Evolutionary conservation across 2,888 invertebrate species (phyloP).

Genomic region (Macaria liturata): DNA sequence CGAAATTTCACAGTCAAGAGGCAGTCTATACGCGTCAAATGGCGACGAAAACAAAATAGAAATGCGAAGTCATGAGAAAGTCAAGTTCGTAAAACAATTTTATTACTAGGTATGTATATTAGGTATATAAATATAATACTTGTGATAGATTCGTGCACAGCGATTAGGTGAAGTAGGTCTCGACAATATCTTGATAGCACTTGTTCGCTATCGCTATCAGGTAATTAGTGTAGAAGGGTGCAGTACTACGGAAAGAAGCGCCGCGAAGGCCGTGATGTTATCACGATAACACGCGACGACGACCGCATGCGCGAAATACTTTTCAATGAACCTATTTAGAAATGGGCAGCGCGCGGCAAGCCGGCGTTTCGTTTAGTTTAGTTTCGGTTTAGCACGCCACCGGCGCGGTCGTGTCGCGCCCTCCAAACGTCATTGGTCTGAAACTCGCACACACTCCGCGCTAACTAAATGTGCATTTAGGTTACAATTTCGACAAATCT

Average conservation of each 20-base stretch:
- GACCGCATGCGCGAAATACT: conserved; percentile 59
- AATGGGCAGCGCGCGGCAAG: conserved; percentile 52
- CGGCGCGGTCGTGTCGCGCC: conserved; percentile 59
- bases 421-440: conserved; percentile 60
- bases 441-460: conserved; percentile 63
- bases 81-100: no score
- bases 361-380: conserved; percentile 44
- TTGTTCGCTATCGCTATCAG: conserved; percentile 9
- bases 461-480: conserved; percentile 66
- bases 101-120: no score
- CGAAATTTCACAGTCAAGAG: no score
- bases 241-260: conserved; percentile 24
- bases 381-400: conserved; percentile 65
- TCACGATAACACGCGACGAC: conserved; percentile 25
- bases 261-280: conserved; percentile 30
- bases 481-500: conserved; percentile 51
- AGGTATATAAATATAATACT: no score
- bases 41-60: no score
- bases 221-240: conserved; percentile 5
- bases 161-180: conserved; percentile 2
- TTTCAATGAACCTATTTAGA: conserved; percentile 67
- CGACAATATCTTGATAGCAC: conserved; percentile 10
- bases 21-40: no score
- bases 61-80: no score
- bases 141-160: neutral